Evolutionary conservation across 2,797 vertebrate genomes (phyloP), one percentile per base, ranked within the genome.

Genomic region (Tapirus indicus): DNA sequence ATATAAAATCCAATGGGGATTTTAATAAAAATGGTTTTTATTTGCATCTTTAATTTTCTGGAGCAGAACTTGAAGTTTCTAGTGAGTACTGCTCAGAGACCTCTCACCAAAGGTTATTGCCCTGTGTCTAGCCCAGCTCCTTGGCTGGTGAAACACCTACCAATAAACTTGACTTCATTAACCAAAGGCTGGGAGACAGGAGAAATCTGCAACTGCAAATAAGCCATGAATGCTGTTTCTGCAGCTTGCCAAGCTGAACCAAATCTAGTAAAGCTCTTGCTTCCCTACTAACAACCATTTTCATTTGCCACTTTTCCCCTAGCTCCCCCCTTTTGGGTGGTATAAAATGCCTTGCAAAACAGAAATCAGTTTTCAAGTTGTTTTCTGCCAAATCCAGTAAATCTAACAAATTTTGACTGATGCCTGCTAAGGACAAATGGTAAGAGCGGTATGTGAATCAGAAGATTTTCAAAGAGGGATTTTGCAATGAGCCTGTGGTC

Each of bases 391-490:
- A 90, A 92, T 52, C 32, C 74, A 69, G 35, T 87, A 87, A 95
- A 90, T 69, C 93, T 72, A 69, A 60, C 54, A 91, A 18, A 95
- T 96, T 94, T 88, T 98, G 83, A 97, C 79, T 29, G 91, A 94
- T 85, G 92, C 79, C 92, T 90, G 88, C 95, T 82, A 94, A 78
- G 85, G 78, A 94, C 78, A 91, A 93, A 83, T 72, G 62, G 44
- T 35, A 64, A n/a, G 18, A 80, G 35, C 93, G 68, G 60, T 92
- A 18, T 79, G 97, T 25, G 44, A 93, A 49, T 10, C 1, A 0
- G 0, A 47, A 92, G 87, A 93, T 94, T 95, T 94, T 83, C 87
- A 25, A 58, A 71, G 77, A 75, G 91, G 71, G 87, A 94, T 88
- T 98, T 80, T 54, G 38, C 62, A 68, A 56, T 62, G 91, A 95